Conservation (phyloP, 2,888 invertebrate genomes). For the Pseudeuparius sepicola region DNA sequence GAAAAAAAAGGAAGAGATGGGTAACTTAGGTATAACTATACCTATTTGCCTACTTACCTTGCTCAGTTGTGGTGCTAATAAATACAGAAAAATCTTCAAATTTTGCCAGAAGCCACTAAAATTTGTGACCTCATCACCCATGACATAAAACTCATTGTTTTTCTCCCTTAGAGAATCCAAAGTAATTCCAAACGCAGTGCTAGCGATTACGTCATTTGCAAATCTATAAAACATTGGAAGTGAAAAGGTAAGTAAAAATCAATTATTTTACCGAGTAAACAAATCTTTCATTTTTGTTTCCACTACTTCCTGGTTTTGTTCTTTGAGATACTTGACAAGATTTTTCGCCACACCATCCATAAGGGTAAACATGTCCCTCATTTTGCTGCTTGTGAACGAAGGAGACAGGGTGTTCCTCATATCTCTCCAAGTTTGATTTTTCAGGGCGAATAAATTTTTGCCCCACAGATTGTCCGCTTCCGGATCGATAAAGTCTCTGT, state of each 20-base stretch:
- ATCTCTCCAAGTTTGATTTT: conserved; percentile 27
- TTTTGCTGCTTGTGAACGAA: conserved; percentile 33
- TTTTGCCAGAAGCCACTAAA: conserved; percentile 20
- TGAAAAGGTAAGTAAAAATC: too few species aligned
- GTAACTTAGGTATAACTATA: too few species aligned
- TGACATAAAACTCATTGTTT: conserved; percentile 45
- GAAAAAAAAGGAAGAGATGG: too few species aligned
- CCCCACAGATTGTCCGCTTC: conserved; percentile 42
- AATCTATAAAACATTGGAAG: conserved; percentile 17
- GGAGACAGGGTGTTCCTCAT: conserved; percentile 32
- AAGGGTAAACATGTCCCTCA: conserved; percentile 30
- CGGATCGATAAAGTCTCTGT: conserved; percentile 26
- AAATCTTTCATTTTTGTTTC: conserved; percentile 40
- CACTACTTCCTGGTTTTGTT: conserved; percentile 22
- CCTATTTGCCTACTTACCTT: conserved; percentile 14
- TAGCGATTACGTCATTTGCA: conserved; percentile 45
- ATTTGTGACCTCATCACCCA: conserved; percentile 41
- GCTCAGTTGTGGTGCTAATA: conserved; percentile 13
- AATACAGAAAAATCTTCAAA: conserved; percentile 15
- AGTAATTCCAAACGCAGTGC: conserved; percentile 28
- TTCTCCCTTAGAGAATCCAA: conserved; percentile 45
- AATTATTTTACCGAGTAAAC: conserved; percentile 39
- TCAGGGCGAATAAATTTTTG: conserved; percentile 31
- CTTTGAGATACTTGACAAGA: conserved; percentile 16
- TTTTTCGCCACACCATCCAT: conserved; percentile 20